Evolutionary conservation across 1,140 invertebrate genomes (phyloP).

Genomic region (Medauroidea extradentata): DNA sequence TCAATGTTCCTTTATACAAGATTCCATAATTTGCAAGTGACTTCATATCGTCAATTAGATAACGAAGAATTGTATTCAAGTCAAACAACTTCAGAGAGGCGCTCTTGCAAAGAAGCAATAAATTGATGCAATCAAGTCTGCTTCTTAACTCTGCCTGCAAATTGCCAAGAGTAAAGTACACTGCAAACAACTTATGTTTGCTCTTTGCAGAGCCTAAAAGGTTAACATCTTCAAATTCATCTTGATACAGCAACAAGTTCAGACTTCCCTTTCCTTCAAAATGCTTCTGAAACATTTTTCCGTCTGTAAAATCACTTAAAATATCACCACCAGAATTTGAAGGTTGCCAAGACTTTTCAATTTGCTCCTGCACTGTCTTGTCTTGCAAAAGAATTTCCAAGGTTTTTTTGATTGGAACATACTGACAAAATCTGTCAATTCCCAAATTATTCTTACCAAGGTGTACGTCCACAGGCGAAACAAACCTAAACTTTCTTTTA

Average conservation of each 20-base stretch:
- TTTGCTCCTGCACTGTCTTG: slow-evolving; percentile 20
- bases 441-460: not conserved
- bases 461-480: not conserved
- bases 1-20: not conserved
- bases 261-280: slow-evolving; percentile 33
- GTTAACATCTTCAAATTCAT: slow-evolving; percentile 38
- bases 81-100: not conserved
- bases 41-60: not conserved
- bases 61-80: not conserved
- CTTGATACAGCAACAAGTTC: slow-evolving; percentile 39
- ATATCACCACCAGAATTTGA: not conserved
- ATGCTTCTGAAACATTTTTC: slow-evolving; percentile 30
- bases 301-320: slow-evolving; percentile 33
- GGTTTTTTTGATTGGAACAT: slow-evolving; percentile 27
- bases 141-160: slow-evolving; percentile 10
- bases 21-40: not conserved
- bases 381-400: slow-evolving; percentile 27
- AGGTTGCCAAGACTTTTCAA: slow-evolving; percentile 5
- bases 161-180: slow-evolving; percentile 37
- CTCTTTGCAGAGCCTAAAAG: slow-evolving; percentile 31
- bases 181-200: slow-evolving; percentile 35
- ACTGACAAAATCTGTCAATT: slow-evolving; percentile 27
- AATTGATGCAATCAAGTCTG: not conserved
- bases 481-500: not conserved
- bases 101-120: slow-evolving; percentile 6